A percentile compares a stretch with the other conserved stretches of the same genome.
Conservation (phyloP, 2,113 vertebrate genomes). For the Tor tambroides region DNA sequence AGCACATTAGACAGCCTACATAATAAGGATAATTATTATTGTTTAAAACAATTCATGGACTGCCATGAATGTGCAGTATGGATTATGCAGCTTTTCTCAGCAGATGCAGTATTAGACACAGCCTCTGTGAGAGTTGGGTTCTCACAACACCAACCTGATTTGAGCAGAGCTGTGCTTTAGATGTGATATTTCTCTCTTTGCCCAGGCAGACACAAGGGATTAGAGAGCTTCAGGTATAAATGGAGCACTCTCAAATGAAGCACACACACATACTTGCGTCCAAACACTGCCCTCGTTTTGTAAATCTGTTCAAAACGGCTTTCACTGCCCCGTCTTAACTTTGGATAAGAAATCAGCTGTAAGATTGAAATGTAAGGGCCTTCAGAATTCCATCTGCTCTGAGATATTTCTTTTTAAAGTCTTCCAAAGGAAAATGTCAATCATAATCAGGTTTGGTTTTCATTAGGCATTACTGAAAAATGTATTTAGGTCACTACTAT, state of each 20-base stretch:
- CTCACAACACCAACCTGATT: not conserved
- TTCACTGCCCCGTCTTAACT: not conserved
- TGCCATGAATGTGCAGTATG: not conserved
- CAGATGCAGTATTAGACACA: not conserved
- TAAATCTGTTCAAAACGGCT: conserved; percentile 13
- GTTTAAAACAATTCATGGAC: not conserved
- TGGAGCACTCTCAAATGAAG: not conserved
- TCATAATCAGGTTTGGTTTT: not conserved
- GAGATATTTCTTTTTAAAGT: not conserved
- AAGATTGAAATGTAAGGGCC: not conserved
- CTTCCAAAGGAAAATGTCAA: not conserved
- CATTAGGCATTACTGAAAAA: not conserved
- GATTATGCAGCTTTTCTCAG: not conserved
- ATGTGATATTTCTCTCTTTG: conserved; percentile 1
- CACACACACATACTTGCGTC: not conserved
- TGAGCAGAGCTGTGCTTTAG: conserved; percentile 16
- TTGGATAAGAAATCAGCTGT: not conserved
- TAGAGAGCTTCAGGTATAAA: conserved; percentile 18
- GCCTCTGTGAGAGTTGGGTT: not conserved
- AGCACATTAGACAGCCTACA: not conserved
- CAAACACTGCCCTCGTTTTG: conserved; percentile 20
- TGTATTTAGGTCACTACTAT: not conserved
- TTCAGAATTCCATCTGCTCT: not conserved
- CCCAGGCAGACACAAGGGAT: conserved; percentile 8
- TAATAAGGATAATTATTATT: not conserved